phyloP scores from a whole-genome alignment of 2,797 vertebrate genomes.

The Diglossa cyanea region DNA sequence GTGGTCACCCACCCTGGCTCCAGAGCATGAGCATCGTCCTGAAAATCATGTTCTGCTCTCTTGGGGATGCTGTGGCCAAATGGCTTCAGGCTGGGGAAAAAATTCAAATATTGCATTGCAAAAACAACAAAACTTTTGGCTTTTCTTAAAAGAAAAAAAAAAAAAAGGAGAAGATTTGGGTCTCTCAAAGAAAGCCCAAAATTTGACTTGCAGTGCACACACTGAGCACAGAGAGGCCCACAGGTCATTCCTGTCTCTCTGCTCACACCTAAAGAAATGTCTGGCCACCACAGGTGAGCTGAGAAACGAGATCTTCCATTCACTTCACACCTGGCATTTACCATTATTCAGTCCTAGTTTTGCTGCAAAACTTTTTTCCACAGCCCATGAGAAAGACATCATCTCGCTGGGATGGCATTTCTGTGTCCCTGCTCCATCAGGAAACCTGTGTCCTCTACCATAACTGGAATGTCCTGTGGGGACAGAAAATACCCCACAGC shows the following conservation, averaged over 20 bases:
- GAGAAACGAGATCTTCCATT: neutral
- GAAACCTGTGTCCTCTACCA: neutral
- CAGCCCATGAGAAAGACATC: neutral
- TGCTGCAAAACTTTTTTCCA: neutral
- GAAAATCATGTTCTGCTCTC: fast-evolving
- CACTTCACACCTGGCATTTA: neutral
- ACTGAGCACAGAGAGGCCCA: neutral
- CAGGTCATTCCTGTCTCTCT: neutral
- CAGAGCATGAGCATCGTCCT: neutral
- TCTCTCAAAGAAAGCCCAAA: neutral
- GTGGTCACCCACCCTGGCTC: neutral
- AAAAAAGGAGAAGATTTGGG: fast-evolving
- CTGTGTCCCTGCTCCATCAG: neutral
- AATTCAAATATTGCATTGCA: neutral
- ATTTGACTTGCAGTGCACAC: neutral
- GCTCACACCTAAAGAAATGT: neutral
- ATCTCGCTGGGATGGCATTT: neutral
- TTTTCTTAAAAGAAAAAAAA: neutral
- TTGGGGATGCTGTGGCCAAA: neutral
- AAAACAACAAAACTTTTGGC: neutral
- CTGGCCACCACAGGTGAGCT: neutral
- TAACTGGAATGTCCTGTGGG: neutral
- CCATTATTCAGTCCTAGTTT: neutral
- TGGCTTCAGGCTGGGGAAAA: neutral
- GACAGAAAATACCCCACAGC: neutral